A percentile compares a stretch with the other conserved stretches of the same genome.
Evolutionary conservation across 2,113 vertebrate genomes (phyloP).

Genomic region (Hippocampus guttulatus): DNA sequence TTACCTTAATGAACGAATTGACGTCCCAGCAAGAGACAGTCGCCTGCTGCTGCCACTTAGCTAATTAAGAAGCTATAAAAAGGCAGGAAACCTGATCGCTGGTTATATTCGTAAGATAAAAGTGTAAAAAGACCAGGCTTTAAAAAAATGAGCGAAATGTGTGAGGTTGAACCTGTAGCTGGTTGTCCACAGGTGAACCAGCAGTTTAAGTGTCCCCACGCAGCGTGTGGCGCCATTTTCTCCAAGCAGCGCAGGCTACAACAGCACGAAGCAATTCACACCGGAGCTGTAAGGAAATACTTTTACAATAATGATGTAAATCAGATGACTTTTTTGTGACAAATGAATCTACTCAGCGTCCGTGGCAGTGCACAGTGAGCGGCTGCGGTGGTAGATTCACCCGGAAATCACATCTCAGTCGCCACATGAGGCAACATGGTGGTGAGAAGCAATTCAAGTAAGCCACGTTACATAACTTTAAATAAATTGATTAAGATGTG

Average conservation of each 20-base stretch:
- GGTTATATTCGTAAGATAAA: background rate
- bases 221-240: conserved; percentile 64
- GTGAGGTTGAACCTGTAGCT: background rate
- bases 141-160: conserved; percentile 36
- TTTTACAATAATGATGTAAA: background rate
- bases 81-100: background rate
- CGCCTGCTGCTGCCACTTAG: conserved; percentile 27
- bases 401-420: conserved; percentile 56
- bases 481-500: too few relatives aligned
- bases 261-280: conserved; percentile 68
- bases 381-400: conserved; percentile 65
- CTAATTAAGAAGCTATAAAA: conserved; percentile 40
- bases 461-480: background rate
- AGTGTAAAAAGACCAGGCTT: background rate
- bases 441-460: conserved; percentile 58
- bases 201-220: conserved; percentile 54
- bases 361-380: conserved; percentile 43
- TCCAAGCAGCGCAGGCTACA: conserved; percentile 56
- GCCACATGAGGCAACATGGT: conserved; percentile 61
- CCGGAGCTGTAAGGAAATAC: conserved; percentile 58
- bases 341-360: conserved; percentile 46
- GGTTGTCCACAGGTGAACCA: background rate
- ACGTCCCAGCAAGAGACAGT: background rate
- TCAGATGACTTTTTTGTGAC: background rate
- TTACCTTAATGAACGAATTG: background rate